Base-by-base conservation (phyloP, 2,888 invertebrate genomes). In the Ectemnius lituratus region DNA sequence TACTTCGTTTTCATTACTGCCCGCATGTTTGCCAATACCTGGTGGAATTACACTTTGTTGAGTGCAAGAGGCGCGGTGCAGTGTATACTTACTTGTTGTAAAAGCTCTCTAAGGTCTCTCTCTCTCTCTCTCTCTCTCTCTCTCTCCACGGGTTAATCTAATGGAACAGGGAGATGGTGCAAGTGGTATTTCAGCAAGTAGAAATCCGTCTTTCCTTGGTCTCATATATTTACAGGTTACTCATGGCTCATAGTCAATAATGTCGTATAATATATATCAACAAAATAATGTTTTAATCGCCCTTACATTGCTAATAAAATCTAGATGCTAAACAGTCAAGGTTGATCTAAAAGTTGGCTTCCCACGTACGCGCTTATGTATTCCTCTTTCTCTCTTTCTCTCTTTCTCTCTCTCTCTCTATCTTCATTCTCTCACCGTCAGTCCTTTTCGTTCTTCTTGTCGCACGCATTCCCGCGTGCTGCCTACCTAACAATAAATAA, bases 201-300 rank as follows among this genome's bases (percentile, higher is more conserved):
- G 70, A 52, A 70, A 37, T 20, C 52, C 13, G 62, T 56, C 67
- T 70, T 80, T 78, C 72, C 78, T 83, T 84, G 82, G 79, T 84
- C 79, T 84, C 73, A 65, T 87, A 85, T 88, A 88, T 88, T 87
- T 88, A 87, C 87, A 88, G 81, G 83, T 86, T 84, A 85, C 75
- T 84, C 62, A 77, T 83, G 76, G 80, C 83, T 84, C 71, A 84
- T 85, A 84, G 75, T 85, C 80, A 84, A 82, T 84, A 82, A 79
- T 86, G 79, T 84, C 74, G 72, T 83, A 80, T 79, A 84, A 82
- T 84, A 80, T 82, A 85, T 86, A 85, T 85, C 85, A 86, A 85
- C 85, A 86, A 86, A 86, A 86, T 85, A 86, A 82, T 86, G 78
- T 82, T 84, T 84, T 80, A 81, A 79, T 82, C 78, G 66, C 81